Evolutionary conservation across 2,888 invertebrate genomes (phyloP), one percentile per base, ranked within the genome.

Genomic region (Phalera bucephala): DNA sequence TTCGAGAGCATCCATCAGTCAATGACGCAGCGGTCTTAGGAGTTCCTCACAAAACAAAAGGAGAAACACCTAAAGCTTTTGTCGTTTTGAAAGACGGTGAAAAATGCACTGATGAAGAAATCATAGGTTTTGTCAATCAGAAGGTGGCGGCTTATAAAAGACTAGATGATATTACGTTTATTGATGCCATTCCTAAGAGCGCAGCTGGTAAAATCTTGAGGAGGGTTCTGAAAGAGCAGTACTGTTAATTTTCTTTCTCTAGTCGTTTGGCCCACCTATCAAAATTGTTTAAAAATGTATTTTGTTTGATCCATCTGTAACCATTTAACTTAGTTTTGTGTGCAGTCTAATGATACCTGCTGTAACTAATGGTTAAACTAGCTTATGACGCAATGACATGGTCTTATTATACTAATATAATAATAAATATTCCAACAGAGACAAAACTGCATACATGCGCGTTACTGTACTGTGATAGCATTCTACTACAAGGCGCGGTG

Each of bases 1-100:
- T 97, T 2, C 89, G 95, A 12, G 91, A 91, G 3, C 94, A 96
- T 79, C 95, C 95, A 0, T 91, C 92, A 13, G 91, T 98, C 0
- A 72, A 79, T 7, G 98, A 98, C 57, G 96, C 95, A 0, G 97
- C 95, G 0, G 97, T 98, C 0, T 87, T 97, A 36, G 97, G 97
- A 0, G 80, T 95, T 1, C 93, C 94, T 0, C 93, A 96, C 66
- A 83, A 91, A 0, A 72, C 82, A 3, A 91, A 88, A 45, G 97
- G 97, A 0, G 96, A 97, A 81, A 88, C 93, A 1, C 97, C 97
- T 0, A 92, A 92, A 64, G 97, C 96, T 0, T 95, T 94, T 56
- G 84, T 97, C 5, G 93, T 95, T 0, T 64, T 85, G 0, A 82
- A 80, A 34, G 48, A 58, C 19, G 72, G 70, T 2, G 52, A 64